Percentiles rank a stretch among this genome's conserved stretches.
Conservation (phyloP, 2,797 vertebrate species). For the Chelmon rostratus region DNA sequence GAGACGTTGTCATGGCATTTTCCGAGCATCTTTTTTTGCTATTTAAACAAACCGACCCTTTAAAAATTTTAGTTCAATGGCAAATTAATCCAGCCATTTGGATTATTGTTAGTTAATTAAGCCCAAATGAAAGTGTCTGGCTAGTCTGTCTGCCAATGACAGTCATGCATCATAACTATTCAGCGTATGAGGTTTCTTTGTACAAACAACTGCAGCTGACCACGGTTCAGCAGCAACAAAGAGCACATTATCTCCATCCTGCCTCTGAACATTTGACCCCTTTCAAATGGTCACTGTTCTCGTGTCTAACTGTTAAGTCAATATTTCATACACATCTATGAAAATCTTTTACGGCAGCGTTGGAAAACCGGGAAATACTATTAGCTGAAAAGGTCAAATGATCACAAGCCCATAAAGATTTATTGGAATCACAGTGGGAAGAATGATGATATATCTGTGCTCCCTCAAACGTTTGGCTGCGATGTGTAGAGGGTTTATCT, state of each 20-base stretch:
- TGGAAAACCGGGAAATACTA: slow-evolving; percentile 73
- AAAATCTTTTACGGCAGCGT: slow-evolving; percentile 66
- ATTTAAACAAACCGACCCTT: background rate
- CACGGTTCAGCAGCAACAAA: slow-evolving; percentile 60
- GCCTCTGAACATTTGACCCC: slow-evolving; percentile 65
- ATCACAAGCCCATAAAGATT: slow-evolving; percentile 74
- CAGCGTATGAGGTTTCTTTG: slow-evolving; percentile 45
- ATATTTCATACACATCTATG: slow-evolving; percentile 62
- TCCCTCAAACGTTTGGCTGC: slow-evolving; percentile 71
- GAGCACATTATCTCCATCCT: slow-evolving; percentile 67
- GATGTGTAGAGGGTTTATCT: slow-evolving; percentile 66
- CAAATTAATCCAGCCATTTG: slow-evolving; percentile 20
- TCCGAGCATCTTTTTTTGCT: background rate
- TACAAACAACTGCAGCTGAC: slow-evolving; percentile 50
- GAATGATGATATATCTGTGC: slow-evolving; percentile 68
- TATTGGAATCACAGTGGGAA: slow-evolving; percentile 73
- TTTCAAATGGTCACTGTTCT: slow-evolving; percentile 56
- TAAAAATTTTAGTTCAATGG: background rate
- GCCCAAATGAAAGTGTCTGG: slow-evolving; percentile 30
- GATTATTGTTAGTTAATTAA: slow-evolving; percentile 12
- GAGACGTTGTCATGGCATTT: background rate
- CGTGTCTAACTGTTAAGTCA: slow-evolving; percentile 56
- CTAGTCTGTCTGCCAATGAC: slow-evolving; percentile 41
- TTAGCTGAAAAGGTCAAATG: slow-evolving; percentile 74
- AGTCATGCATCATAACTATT: slow-evolving; percentile 60